Percentiles rank a stretch among this genome's conserved stretches.
Conservation (phyloP, 2,113 vertebrate species). For the Alexandromys fortis region DNA sequence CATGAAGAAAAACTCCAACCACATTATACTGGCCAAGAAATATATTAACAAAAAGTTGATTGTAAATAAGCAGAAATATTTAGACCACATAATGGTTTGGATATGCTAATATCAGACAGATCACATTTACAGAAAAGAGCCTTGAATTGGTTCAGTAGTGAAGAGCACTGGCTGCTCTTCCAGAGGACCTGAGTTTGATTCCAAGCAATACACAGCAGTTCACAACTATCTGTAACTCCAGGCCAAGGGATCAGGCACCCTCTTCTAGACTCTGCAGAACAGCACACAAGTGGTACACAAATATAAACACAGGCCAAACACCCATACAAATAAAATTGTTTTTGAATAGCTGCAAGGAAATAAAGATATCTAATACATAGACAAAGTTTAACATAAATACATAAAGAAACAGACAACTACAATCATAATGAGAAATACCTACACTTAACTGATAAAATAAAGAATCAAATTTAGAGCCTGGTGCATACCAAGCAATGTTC, state of each 20-base stretch:
- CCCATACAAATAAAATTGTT: neutral
- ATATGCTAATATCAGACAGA: neutral
- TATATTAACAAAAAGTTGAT: neutral
- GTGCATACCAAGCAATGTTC: neutral
- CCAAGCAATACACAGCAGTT: neutral
- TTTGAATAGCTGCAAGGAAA: neutral
- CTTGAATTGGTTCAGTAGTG: neutral
- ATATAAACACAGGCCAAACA: no score
- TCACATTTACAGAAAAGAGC: neutral
- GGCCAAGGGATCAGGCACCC: no score
- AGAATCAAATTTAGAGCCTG: neutral
- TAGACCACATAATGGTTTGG: neutral
- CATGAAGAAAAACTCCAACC: constrained; percentile 39
- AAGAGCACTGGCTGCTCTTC: neutral
- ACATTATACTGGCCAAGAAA: no score
- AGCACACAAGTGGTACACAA: no score
- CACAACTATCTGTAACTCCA: neutral
- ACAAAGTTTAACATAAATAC: neutral
- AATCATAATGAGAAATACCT: neutral
- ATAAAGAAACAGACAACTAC: neutral
- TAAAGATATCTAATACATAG: neutral
- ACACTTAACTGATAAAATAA: neutral
- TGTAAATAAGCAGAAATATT: constrained; percentile 15
- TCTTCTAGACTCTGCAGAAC: no score
- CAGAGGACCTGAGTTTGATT: neutral